phyloP scores from a whole-genome alignment of 2,888 invertebrate species.

The Lasioglossum pauxillum region DNA sequence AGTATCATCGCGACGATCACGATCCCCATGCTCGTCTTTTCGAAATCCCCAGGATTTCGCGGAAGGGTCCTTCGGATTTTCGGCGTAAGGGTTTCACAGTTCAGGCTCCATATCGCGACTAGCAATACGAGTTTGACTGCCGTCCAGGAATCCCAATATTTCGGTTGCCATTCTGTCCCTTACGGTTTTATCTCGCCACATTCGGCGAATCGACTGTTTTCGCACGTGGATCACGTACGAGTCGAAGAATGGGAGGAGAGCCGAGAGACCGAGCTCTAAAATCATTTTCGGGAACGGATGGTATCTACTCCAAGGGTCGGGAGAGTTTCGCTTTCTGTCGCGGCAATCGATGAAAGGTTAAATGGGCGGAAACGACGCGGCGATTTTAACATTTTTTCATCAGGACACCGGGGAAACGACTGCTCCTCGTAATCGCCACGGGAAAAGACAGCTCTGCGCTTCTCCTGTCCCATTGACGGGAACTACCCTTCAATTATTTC shows the following conservation, averaged over 20 bases:
- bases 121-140: constrained; percentile 49
- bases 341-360: constrained; percentile 71
- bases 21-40: constrained; percentile 31
- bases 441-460: constrained; percentile 44
- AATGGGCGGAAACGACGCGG: constrained; percentile 71
- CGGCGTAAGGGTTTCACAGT: constrained; percentile 1
- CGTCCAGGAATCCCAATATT: constrained; percentile 74
- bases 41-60: neutral
- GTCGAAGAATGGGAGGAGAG: constrained; percentile 37
- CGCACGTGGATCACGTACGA: constrained; percentile 72
- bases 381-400: constrained; percentile 62
- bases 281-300: constrained; percentile 78
- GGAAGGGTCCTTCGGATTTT: neutral
- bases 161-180: constrained; percentile 49
- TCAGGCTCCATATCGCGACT: constrained; percentile 28
- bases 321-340: constrained; percentile 37
- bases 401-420: constrained; percentile 9
- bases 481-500: constrained; percentile 7
- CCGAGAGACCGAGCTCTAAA: constrained; percentile 62
- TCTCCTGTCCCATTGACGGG: constrained; percentile 12
- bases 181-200: constrained; percentile 27
- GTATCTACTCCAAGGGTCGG: constrained; percentile 48
- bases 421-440: constrained; percentile 13
- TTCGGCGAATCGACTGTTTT: constrained; percentile 54
- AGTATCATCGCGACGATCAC: constrained; percentile 36